These are phyloP conservation scores for Cynopterus sphinx DNA, from an alignment of 2,797 vertebrate species.

Conservation along the genomic window DNA sequence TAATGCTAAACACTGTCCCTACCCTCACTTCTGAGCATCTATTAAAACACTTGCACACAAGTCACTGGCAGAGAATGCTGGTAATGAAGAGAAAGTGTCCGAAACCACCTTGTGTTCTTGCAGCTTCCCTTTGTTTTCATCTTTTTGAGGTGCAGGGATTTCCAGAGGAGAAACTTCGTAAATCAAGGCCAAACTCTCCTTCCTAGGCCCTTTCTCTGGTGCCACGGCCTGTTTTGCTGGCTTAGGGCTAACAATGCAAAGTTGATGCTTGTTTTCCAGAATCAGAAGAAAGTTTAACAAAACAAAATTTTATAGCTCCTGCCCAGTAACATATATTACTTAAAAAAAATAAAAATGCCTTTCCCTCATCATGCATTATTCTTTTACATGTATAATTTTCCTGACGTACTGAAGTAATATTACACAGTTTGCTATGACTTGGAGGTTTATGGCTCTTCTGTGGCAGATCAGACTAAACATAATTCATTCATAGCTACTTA, in stretches of 20 bases:
- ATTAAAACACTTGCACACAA: not conserved
- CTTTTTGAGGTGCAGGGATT: not conserved
- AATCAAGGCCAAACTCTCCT: not conserved
- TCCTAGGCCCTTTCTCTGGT: not conserved
- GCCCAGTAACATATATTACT: conserved; percentile 78
- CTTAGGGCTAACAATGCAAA: not conserved
- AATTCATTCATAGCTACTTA: conserved; percentile 87
- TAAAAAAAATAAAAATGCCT: conserved; percentile 82
- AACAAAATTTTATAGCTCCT: conserved; percentile 82
- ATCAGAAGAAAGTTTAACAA: conserved; percentile 78
- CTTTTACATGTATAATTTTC: conserved; percentile 83
- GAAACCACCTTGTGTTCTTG: not conserved
- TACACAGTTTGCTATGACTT: conserved; percentile 83
- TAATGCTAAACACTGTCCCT: not conserved
- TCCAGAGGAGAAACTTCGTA: not conserved
- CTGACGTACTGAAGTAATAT: conserved; percentile 84
- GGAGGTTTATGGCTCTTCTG: conserved; percentile 85
- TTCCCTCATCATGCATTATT: conserved; percentile 85
- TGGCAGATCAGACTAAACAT: conserved; percentile 87
- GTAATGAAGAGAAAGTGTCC: not conserved
- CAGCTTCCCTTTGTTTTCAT: not conserved
- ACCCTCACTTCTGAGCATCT: not conserved
- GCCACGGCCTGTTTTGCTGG: not conserved
- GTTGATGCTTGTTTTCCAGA: conserved; percentile 63
- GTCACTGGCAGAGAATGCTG: not conserved